phyloP scores from a whole-genome alignment of 1,140 invertebrate genomes.

The Tribolium castaneum region DNA sequence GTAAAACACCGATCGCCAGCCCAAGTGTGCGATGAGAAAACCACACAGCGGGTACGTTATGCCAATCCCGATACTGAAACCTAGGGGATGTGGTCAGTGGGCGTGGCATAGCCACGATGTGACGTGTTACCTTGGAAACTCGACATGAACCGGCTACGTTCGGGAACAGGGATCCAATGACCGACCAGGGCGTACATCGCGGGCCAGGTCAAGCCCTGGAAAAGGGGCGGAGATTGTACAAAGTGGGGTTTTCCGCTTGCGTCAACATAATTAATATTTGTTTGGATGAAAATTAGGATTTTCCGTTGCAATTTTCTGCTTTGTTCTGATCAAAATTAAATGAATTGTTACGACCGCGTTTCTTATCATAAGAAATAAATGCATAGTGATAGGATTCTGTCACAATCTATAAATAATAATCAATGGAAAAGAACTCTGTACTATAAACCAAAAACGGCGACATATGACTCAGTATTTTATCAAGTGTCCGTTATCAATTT shows the following conservation, averaged over 20 bases:
- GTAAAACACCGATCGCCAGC: constrained; percentile 77
- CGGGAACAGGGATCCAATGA: constrained; percentile 84
- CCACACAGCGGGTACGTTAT: constrained; percentile 78
- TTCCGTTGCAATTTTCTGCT: no score
- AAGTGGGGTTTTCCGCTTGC: neutral
- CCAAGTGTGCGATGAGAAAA: constrained; percentile 75
- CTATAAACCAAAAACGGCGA: neutral
- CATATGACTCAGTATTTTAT: neutral
- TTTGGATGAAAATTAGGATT: neutral
- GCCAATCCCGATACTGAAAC: constrained; percentile 80
- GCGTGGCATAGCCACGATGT: neutral
- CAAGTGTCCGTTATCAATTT: neutral
- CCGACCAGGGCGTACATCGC: constrained; percentile 87
- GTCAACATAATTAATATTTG: neutral
- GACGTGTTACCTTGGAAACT: constrained; percentile 74
- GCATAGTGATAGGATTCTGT: neutral
- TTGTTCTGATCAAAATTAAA: no score
- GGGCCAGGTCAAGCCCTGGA: constrained; percentile 85
- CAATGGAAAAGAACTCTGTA: neutral
- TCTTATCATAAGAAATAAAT: neutral
- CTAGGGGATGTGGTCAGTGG: constrained; percentile 58
- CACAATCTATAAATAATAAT: neutral
- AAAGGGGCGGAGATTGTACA: constrained; percentile 45
- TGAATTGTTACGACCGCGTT: neutral
- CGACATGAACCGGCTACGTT: constrained; percentile 82